phyloP scores from a whole-genome alignment of 2,113 vertebrate genomes.

The Erinaceus europaeus region DNA sequence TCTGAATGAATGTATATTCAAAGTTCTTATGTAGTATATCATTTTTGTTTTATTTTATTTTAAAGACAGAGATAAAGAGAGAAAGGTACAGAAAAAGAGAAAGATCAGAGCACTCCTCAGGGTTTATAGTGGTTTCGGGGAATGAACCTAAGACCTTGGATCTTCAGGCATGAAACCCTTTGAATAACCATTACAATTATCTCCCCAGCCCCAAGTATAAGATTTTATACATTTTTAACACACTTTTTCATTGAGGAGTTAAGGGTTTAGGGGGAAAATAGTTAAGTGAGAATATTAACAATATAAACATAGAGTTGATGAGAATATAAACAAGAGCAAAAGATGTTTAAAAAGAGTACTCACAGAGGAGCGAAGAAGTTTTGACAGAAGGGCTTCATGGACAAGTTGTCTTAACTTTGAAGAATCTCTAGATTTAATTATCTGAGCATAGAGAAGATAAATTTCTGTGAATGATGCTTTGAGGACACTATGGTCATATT shows the following conservation, averaged over 20 bases:
- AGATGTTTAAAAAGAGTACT: neutral
- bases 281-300: neutral
- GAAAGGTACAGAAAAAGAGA: no score
- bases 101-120: no score
- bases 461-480: fast-evolving
- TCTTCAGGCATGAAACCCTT: no score
- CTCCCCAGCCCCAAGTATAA: no score
- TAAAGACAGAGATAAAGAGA: no score
- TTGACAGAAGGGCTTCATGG: neutral
- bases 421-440: neutral
- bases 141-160: no score
- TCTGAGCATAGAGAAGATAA: neutral
- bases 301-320: neutral
- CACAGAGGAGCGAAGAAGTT: neutral
- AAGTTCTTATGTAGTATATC: no score
- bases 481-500: neutral
- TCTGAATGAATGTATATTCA: neutral
- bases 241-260: neutral
- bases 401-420: neutral
- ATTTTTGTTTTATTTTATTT: no score
- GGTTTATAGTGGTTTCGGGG: no score
- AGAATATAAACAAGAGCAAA: neutral
- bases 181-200: no score
- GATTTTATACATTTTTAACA: neutral
- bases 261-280: neutral